These are phyloP conservation scores for Poecile atricapillus DNA, from an alignment of 2,113 vertebrate genomes.

Conservation along the genomic window DNA sequence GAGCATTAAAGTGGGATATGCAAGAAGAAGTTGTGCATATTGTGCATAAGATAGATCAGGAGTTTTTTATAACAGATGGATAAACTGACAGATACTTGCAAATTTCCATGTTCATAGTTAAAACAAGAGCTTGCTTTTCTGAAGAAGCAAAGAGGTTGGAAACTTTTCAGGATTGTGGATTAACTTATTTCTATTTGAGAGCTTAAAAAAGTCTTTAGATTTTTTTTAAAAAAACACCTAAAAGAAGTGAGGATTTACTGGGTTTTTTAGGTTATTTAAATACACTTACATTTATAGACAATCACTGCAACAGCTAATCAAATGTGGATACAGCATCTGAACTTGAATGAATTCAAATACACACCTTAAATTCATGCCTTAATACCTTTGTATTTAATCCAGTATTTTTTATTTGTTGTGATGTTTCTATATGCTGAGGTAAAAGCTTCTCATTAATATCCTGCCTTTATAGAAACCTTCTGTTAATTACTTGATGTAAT, in stretches of 20 bases:
- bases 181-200: not conserved
- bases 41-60: not conserved
- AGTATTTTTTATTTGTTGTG: slow-evolving; percentile 19
- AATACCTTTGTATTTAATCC: slow-evolving; percentile 36
- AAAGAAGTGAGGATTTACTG: not conserved
- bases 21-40: not conserved
- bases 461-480: not conserved
- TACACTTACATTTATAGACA: not conserved
- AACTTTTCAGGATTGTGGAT: not conserved
- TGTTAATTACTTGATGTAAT: not conserved
- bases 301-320: not conserved
- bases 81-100: not conserved
- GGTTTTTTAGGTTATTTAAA: not conserved
- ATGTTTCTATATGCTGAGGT: slow-evolving; percentile 17
- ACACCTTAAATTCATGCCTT: not conserved
- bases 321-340: not conserved
- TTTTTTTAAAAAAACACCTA: not conserved
- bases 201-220: not conserved
- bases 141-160: not conserved
- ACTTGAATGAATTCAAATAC: not conserved
- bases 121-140: not conserved
- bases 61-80: not conserved
- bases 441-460: slow-evolving; percentile 12
- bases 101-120: not conserved
- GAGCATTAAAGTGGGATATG: not conserved